phyloP scores from a whole-genome alignment of 2,888 invertebrate species.

The Drosophila villosipedis region DNA sequence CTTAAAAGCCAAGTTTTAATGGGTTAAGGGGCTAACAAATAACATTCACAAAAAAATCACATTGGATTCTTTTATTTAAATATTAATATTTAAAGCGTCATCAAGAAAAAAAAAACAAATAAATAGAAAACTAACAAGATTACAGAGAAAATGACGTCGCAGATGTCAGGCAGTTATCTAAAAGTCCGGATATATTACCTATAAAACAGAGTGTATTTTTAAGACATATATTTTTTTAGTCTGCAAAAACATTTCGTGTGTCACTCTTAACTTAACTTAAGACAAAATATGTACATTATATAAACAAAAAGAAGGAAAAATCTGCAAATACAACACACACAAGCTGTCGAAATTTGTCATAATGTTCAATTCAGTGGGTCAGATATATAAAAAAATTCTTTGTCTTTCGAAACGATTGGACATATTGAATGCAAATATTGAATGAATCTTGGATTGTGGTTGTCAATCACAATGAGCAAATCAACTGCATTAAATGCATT shows the following conservation, averaged over 20 bases:
- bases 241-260: conserved; percentile 29
- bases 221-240: conserved; percentile 1
- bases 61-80: not conserved
- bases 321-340: conserved; percentile 27
- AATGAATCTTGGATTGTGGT: not conserved
- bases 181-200: not conserved
- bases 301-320: not conserved
- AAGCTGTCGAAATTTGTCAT: not conserved
- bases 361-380: not conserved
- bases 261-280: conserved; percentile 21
- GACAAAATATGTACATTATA: conserved; percentile 9
- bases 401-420: not conserved
- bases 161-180: not conserved
- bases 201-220: not conserved
- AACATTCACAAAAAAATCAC: not conserved
- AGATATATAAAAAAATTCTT: not conserved
- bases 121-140: not conserved
- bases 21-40: not conserved
- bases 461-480: not conserved
- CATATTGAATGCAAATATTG: not conserved
- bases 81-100: not conserved
- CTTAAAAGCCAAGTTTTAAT: too few species aligned
- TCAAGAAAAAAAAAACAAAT: not conserved
- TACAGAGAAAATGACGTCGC: not conserved
- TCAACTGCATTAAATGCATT: not conserved